These are phyloP conservation scores for Sebastes iracundus DNA, from an alignment of 2,797 vertebrate species.

Conservation along the genomic window DNA sequence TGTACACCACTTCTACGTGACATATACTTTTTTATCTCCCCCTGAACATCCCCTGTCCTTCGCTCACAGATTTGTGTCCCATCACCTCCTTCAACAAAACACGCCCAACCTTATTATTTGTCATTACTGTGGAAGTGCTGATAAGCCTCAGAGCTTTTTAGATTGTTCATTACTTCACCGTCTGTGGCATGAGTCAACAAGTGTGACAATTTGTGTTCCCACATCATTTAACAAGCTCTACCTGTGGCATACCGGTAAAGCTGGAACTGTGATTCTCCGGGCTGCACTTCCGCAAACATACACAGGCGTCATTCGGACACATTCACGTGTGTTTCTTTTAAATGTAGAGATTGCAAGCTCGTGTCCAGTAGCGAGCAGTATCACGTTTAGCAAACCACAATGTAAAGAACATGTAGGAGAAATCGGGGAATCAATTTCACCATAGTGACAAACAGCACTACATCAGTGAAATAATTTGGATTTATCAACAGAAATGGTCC, in stretches of 20 bases:
- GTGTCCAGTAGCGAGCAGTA: no score
- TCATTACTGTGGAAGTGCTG: slow-evolving; percentile 7
- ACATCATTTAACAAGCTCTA: background rate
- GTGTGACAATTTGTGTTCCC: background rate
- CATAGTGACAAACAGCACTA: background rate
- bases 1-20: no score
- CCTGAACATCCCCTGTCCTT: no score
- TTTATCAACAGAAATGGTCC: background rate
- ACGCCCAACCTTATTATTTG: background rate
- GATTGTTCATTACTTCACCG: background rate
- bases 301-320: background rate
- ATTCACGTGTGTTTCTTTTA: background rate
- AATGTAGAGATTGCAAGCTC: background rate
- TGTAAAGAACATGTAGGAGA: no score
- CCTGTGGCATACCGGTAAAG: background rate
- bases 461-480: background rate
- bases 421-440: background rate
- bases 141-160: slow-evolving; percentile 2
- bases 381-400: background rate
- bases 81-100: slow-evolving; percentile 1
- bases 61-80: background rate
- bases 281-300: background rate
- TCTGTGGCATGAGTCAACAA: background rate
- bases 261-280: background rate
- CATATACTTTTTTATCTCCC: no score